phyloP scores from a whole-genome alignment of 2,888 invertebrate genomes.

The Hypolimnas misippus region DNA sequence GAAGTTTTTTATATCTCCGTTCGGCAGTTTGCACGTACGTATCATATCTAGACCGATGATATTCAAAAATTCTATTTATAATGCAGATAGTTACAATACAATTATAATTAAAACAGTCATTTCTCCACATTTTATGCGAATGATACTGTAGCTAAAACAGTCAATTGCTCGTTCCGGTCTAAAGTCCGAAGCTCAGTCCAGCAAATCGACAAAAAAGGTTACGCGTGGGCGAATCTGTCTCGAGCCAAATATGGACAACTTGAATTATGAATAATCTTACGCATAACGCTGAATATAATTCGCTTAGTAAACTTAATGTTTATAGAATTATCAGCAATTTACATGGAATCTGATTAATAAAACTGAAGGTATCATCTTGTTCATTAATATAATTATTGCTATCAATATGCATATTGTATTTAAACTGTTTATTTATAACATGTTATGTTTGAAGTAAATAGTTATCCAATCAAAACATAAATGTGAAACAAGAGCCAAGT shows the following conservation, averaged over 20 bases:
- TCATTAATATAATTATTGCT: no score
- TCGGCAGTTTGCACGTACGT: no score
- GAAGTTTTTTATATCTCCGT: no score
- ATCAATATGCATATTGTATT: no score
- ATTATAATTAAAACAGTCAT: neutral
- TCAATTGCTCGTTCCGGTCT: constrained; percentile 30
- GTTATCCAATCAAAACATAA: no score
- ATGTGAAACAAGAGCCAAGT: no score
- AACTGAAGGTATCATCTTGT: no score
- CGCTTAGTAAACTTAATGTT: neutral
- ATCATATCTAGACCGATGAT: no score
- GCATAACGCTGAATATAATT: constrained; percentile 17
- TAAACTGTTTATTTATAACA: no score
- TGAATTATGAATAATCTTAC: constrained; percentile 50
- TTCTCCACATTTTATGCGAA: neutral
- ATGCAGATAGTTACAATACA: neutral
- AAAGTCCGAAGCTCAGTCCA: constrained; percentile 28
- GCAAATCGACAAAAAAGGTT: constrained; percentile 49
- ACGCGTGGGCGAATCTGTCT: constrained; percentile 55
- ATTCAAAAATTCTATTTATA: no score
- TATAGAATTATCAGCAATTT: neutral
- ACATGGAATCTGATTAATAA: no score
- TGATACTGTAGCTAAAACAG: neutral
- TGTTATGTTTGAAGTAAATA: no score
- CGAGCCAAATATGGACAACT: constrained; percentile 54